Base-by-base conservation (phyloP, 2,888 invertebrate genomes). In the Trypoxylon attenuatum region DNA sequence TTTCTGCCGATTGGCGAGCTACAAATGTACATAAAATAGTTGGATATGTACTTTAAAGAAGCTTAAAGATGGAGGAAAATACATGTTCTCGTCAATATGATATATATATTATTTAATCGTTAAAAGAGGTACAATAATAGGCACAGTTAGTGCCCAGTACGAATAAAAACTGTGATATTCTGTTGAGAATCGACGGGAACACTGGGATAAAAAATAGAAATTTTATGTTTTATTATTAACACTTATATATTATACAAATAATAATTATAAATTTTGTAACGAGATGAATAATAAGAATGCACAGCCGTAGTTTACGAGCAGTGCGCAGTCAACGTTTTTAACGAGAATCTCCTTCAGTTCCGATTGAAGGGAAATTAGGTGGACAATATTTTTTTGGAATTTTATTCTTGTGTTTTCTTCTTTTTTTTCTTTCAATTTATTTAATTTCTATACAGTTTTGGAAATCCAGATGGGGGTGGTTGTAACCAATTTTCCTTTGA, bases 401-500 rank as follows among this genome's bases (percentile, higher is more conserved):
- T n/a, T n/a, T n/a, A n/a, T n/a, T n/a, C n/a, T n/a, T n/a, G n/a
- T n/a, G n/a, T n/a, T n/a, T n/a, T n/a, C n/a, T n/a, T n/a, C n/a
- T n/a, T n/a, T n/a, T n/a, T n/a, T n/a, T n/a, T n/a, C n/a, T n/a
- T n/a, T n/a, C n/a, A 23, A 43, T 43, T n/a, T 21, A 42, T 42
- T 55, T 59, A 83, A 80, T 89, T 94, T 39, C 88, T 88, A 77
- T 93, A 95, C 4, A 96, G 77, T 71, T 92, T 89, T 2, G 91
- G 88, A 85, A 96, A 96, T 0, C 93, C 92, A 65, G 91, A 91
- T 42, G 89, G 86, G 0, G 93, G 91, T 54, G 93, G 92, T 84
- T 95, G 96, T 0, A 96, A 88, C 98, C 98, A 98, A 84, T 98
- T 98, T 5, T 94, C 90, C 39, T 90, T 86, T 0, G 95, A 92